Percentiles rank a stretch among this genome's conserved stretches.
phyloP scores from a whole-genome alignment of 2,113 vertebrate species.

The Macrotis lagotis region DNA sequence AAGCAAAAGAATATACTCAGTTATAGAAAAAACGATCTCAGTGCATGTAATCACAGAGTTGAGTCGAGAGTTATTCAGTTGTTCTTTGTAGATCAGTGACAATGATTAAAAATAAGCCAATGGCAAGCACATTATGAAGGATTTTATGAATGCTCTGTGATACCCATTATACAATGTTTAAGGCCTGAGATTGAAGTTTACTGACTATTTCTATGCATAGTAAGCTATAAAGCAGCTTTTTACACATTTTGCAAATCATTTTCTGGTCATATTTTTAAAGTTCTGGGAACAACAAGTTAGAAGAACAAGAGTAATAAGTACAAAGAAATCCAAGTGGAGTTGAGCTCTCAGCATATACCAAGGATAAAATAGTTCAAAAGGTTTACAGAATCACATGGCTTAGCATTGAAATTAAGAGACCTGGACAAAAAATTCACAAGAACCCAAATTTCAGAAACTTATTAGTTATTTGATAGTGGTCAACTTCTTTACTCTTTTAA shows the following conservation, averaged over 20 bases:
- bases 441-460: background rate
- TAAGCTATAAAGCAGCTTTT: background rate
- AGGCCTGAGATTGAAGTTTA: slow-evolving; percentile 44
- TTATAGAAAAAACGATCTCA: slow-evolving; percentile 61
- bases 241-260: slow-evolving; percentile 35
- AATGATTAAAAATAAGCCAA: slow-evolving; percentile 39
- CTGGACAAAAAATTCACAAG: background rate
- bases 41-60: slow-evolving; percentile 50
- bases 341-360: background rate
- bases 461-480: background rate
- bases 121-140: slow-evolving; percentile 6
- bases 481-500: background rate
- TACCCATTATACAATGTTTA: slow-evolving; percentile 11
- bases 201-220: slow-evolving; percentile 44
- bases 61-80: slow-evolving; percentile 56
- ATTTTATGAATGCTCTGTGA: background rate
- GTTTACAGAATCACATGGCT: background rate
- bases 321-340: background rate
- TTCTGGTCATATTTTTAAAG: slow-evolving; percentile 38
- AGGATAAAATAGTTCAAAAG: background rate
- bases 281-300: background rate
- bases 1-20: slow-evolving; percentile 48
- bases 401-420: background rate
- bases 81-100: slow-evolving; percentile 56
- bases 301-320: slow-evolving; percentile 7